A percentile compares a stretch with the other conserved stretches of the same genome.
These are phyloP conservation scores for Brenthis hecate DNA, from an alignment of 2,888 invertebrate species.

Conservation along the genomic window DNA sequence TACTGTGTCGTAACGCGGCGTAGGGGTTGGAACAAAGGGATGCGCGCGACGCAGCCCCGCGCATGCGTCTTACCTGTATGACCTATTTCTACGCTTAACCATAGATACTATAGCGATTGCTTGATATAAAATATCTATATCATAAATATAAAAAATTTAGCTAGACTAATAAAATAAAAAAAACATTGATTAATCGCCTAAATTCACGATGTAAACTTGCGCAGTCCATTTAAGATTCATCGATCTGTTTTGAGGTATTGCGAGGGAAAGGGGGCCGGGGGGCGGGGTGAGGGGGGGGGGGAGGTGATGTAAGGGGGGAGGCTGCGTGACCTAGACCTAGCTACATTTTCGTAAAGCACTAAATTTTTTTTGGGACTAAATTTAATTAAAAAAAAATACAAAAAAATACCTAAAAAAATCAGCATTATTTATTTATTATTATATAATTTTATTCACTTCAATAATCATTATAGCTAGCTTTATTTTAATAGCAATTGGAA, in stretches of 20 bases:
- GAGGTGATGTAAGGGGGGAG: background rate
- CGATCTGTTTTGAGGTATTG: background rate
- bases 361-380: background rate
- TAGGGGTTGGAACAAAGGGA: slow-evolving; percentile 43
- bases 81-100: slow-evolving; percentile 57
- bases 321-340: slow-evolving; percentile 18
- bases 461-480: background rate
- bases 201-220: background rate
- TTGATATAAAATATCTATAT: too few species aligned
- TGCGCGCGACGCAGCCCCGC: slow-evolving; percentile 47
- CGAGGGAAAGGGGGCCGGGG: background rate
- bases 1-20: slow-evolving; percentile 48
- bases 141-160: too few species aligned
- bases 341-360: slow-evolving; percentile 1
- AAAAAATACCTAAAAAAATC: background rate
- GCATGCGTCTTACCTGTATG: slow-evolving; percentile 56
- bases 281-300: background rate
- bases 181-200: too few species aligned
- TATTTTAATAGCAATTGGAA: slow-evolving; percentile 18
- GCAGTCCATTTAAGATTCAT: slow-evolving; percentile 8
- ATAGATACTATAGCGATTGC: slow-evolving; percentile 16
- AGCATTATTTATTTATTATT: background rate
- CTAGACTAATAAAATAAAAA: too few species aligned
- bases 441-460: background rate
- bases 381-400: background rate